A percentile compares a stretch with the other conserved stretches of the same genome.
phyloP scores from a whole-genome alignment of 2,888 invertebrate species.

The Onchidella celtica region DNA sequence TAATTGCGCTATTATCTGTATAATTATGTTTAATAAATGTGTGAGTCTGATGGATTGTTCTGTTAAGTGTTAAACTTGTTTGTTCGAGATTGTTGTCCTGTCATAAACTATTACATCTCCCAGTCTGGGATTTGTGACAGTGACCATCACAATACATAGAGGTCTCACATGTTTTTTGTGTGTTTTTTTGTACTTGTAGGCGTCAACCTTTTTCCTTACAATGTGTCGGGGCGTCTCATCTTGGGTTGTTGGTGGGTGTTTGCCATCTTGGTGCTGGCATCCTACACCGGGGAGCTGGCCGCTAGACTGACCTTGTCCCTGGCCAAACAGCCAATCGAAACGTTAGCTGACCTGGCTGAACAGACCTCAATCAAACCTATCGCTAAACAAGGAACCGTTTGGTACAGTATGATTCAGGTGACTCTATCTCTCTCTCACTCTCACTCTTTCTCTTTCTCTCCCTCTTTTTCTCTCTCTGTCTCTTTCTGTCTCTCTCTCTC shows the following conservation, averaged over 20 bases:
- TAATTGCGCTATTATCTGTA: too few relatives aligned
- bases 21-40: too few relatives aligned
- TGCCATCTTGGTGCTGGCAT: background rate
- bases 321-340: background rate
- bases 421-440: background rate
- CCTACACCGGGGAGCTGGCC: background rate
- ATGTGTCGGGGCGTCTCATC: background rate
- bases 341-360: background rate
- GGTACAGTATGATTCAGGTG: background rate
- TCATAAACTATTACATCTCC: too few relatives aligned
- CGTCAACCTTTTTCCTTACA: background rate
- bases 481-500: too few relatives aligned
- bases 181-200: too few relatives aligned
- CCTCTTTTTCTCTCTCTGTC: too few relatives aligned
- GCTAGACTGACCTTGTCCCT: background rate
- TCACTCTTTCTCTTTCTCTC: background rate
- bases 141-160: too few relatives aligned
- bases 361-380: background rate
- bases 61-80: too few relatives aligned
- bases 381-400: background rate
- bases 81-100: too few relatives aligned
- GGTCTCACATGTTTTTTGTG: too few relatives aligned
- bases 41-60: too few relatives aligned
- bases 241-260: background rate
- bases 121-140: too few relatives aligned